Evolutionary conservation across 2,113 vertebrate species (phyloP).

Genomic region (Pelmatolapia mariae): DNA sequence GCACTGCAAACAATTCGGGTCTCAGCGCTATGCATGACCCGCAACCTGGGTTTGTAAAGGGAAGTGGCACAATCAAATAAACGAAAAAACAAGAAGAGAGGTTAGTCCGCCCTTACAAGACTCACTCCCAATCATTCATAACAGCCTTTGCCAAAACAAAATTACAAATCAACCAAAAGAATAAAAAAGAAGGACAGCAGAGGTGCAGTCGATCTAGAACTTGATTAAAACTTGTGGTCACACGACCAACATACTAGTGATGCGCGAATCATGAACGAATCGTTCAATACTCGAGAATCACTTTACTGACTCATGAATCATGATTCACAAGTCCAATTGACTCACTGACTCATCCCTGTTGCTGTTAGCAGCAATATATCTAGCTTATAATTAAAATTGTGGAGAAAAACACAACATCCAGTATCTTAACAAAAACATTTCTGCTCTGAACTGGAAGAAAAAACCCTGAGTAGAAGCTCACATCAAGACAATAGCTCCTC

Average conservation of each 20-base stretch:
- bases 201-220: neutral
- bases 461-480: no score
- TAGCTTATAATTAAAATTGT: no score
- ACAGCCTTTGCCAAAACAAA: accelerated
- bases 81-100: neutral
- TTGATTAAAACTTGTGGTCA: neutral
- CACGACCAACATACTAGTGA: neutral
- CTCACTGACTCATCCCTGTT: no score
- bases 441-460: no score
- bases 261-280: no score
- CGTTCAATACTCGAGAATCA: no score
- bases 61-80: neutral
- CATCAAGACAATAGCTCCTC: no score
- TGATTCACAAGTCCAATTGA: no score
- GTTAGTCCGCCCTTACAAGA: neutral
- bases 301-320: no score
- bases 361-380: no score
- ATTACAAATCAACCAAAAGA: neutral
- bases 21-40: neutral
- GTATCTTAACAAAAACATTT: no score
- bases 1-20: neutral
- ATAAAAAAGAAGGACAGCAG: neutral
- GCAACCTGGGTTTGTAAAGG: neutral
- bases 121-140: neutral
- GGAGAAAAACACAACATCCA: no score